These are phyloP conservation scores for Chelon auratus DNA, from an alignment of 2,797 vertebrate species.

Conservation along the genomic window DNA sequence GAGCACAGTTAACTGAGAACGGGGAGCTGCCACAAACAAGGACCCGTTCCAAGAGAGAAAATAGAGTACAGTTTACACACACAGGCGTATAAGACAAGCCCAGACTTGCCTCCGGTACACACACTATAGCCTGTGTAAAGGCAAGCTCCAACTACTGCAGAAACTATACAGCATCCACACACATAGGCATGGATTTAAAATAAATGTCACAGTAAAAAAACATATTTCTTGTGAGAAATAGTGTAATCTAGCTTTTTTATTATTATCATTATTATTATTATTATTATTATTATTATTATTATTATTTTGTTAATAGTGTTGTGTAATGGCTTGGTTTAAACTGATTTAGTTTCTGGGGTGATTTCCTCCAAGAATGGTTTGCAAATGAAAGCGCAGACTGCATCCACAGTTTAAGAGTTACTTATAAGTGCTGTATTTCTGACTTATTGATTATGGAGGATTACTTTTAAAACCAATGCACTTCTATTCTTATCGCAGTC, in stretches of 20 bases:
- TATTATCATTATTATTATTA: background rate
- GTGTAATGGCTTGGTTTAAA: background rate
- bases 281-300: background rate
- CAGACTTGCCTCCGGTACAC: slow-evolving; percentile 81
- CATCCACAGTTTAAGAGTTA: background rate
- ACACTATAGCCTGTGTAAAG: slow-evolving; percentile 62
- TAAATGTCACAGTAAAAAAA: too few species aligned
- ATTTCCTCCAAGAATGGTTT: background rate
- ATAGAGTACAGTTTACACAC: slow-evolving; percentile 77
- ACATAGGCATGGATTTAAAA: background rate
- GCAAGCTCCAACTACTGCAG: slow-evolving; percentile 47
- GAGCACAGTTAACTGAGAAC: slow-evolving; percentile 61
- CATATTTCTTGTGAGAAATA: too few species aligned
- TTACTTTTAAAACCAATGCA: background rate
- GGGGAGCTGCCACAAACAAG: slow-evolving; percentile 73
- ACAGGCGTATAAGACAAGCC: slow-evolving; percentile 78
- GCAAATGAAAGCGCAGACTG: background rate
- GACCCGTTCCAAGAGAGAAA: slow-evolving; percentile 80
- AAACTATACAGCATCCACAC: slow-evolving; percentile 20
- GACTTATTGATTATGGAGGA: background rate
- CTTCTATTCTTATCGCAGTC: too few species aligned
- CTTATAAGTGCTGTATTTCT: background rate
- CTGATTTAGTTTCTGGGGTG: background rate
- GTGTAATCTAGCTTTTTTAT: too few species aligned
- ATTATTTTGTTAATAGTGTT: background rate